phyloP scores from a whole-genome alignment of 2,888 invertebrate species.

The Laspeyria flexula region DNA sequence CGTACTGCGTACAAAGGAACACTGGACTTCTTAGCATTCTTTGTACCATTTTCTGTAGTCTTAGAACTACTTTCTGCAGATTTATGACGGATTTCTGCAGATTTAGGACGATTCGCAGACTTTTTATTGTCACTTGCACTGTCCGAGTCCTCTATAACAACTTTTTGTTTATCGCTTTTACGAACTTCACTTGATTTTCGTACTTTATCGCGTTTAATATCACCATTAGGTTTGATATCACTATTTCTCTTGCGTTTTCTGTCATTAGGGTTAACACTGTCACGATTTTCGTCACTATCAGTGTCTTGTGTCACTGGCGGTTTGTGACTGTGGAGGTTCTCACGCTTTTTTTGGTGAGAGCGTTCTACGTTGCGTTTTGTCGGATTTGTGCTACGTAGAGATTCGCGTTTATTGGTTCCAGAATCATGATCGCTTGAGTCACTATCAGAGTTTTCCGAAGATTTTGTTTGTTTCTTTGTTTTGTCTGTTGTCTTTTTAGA shows the following conservation, averaged over 20 bases:
- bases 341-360: too few relatives aligned
- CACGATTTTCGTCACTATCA: not conserved
- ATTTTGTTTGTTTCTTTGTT: not conserved
- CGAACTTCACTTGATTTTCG: not conserved
- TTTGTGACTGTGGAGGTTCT: too few relatives aligned
- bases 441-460: not conserved
- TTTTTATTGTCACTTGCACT: too few relatives aligned
- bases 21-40: too few relatives aligned
- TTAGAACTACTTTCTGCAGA: too few relatives aligned
- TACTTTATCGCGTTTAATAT: not conserved
- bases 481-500: not conserved
- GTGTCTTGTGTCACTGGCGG: not conserved
- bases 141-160: too few relatives aligned
- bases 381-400: not conserved
- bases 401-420: too few relatives aligned
- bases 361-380: not conserved
- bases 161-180: too few relatives aligned
- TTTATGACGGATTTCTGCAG: too few relatives aligned
- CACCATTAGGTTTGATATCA: not conserved
- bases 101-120: too few relatives aligned
- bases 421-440: not conserved
- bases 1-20: too few relatives aligned
- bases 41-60: too few relatives aligned
- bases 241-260: not conserved
- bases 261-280: not conserved